These are phyloP conservation scores for Platycheirus rosarum DNA, from an alignment of 2,888 invertebrate species.

Conservation along the genomic window DNA sequence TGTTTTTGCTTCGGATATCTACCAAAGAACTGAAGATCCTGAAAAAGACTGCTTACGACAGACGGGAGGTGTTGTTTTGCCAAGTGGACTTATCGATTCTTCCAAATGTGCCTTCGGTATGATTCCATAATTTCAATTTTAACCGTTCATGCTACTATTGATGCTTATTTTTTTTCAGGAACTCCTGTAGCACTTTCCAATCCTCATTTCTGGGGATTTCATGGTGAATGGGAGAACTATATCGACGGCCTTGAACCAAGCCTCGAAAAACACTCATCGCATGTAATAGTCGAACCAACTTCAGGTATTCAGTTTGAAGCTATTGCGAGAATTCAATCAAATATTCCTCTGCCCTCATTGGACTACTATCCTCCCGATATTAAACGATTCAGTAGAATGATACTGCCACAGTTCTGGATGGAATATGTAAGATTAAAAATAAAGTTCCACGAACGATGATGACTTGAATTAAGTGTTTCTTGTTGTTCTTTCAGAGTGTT, in stretches of 20 bases:
- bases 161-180: conserved; percentile 82
- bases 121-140: neutral
- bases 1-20: conserved; percentile 42
- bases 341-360: conserved; percentile 45
- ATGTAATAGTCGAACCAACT: conserved; percentile 87
- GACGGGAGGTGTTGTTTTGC: conserved; percentile 81
- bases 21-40: conserved; percentile 45
- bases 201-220: conserved; percentile 87
- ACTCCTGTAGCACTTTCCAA: conserved; percentile 88
- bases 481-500: conserved; percentile 9
- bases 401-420: conserved; percentile 87
- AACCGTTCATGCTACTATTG: neutral
- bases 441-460: too few species aligned
- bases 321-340: conserved; percentile 52
- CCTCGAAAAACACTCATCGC: conserved; percentile 85
- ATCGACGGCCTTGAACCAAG: conserved; percentile 87
- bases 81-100: conserved; percentile 85
- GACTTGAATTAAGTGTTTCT: neutral
- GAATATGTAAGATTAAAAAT: conserved; percentile 87
- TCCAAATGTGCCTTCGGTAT: conserved; percentile 87
- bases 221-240: conserved; percentile 80
- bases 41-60: conserved; percentile 41
- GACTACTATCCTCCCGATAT: conserved; percentile 76
- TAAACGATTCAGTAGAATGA: conserved; percentile 84
- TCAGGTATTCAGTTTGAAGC: conserved; percentile 84